Evolutionary conservation across 2,113 vertebrate species (phyloP), one percentile per base, ranked within the genome.

Genomic region (Reinhardtius hippoglossoides): DNA sequence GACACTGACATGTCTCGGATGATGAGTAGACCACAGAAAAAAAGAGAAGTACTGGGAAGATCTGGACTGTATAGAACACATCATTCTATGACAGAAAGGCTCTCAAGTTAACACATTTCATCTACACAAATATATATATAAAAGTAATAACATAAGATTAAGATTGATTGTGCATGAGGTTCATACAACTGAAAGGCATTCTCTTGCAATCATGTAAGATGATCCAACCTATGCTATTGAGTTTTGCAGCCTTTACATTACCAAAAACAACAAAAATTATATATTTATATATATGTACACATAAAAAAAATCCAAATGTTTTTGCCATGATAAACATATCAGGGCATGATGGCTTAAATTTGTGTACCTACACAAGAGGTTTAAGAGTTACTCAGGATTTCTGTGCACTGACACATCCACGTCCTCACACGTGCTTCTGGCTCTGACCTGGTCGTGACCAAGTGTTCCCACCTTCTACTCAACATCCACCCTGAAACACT

Each of bases 321-420:
- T 93, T 95, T 94, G 93, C 94, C 89, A 90, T 94, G 93, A 96
- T 94, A 93, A 89, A 91, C 91, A 88, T 94, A 95, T 94, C 94
- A 96, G 95, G 95, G 95, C 94, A 94, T 94, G 91, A 96, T 92
- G 95, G 95, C 93, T 95, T 96, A 90, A 90, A 90, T 87, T 90
- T 89, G 86, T 92, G 90, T 93, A 92, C 89, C 88, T 91, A 90
- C 78, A 84, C 55, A 77, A 83, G 72, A 78, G 62, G 84, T 87
- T 83, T 80, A 79, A 69, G 55, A 83, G 77, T 86, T 81, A 76
- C 65, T 76, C 71, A 83, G 82, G 84, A 88, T 85, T 79, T 84
- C 76, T 74, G 76, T 90, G 85, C 78, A 65, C 74, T 60, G 77
- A 83, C 52, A 81, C 71, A 72, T 66, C 31, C 55, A 59, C 40